phyloP scores from a whole-genome alignment of 2,888 invertebrate species.

The Eristalis tenax region DNA sequence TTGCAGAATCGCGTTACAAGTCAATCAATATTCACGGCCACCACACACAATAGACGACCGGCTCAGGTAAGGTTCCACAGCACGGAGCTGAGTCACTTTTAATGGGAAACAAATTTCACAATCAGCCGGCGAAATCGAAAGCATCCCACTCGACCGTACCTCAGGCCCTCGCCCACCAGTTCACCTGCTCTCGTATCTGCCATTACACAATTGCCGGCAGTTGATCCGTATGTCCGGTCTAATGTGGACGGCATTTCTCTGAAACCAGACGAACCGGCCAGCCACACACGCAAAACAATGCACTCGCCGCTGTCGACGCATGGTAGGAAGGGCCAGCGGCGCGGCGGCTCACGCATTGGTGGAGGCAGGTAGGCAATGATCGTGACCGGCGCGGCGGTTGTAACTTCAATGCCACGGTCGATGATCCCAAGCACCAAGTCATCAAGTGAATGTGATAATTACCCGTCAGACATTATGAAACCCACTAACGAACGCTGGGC shows the following conservation, averaged over 20 bases:
- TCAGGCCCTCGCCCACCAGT: background rate
- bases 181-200: slow-evolving; percentile 15
- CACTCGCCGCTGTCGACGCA: slow-evolving; percentile 10
- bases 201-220: slow-evolving; percentile 27
- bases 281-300: slow-evolving; percentile 19
- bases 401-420: slow-evolving; percentile 64
- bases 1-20: slow-evolving; percentile 28
- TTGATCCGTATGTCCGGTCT: slow-evolving; percentile 45
- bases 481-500: slow-evolving; percentile 50
- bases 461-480: slow-evolving; percentile 40
- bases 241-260: slow-evolving; percentile 23
- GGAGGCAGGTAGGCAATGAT: slow-evolving; percentile 16
- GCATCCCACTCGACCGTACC: slow-evolving; percentile 13
- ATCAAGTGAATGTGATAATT: slow-evolving; percentile 47
- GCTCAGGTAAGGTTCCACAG: background rate
- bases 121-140: slow-evolving; percentile 45
- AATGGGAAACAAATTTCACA: slow-evolving; percentile 12
- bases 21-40: slow-evolving; percentile 46
- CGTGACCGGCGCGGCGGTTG: slow-evolving; percentile 45
- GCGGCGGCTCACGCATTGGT: slow-evolving; percentile 1
- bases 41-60: slow-evolving; percentile 9
- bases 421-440: slow-evolving; percentile 36
- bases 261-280: slow-evolving; percentile 31
- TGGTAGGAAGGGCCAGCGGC: slow-evolving; percentile 15
- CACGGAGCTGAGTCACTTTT: background rate